Evolutionary conservation across 2,113 vertebrate genomes (phyloP), one percentile per base, ranked within the genome.

Genomic region (Mirza zaza): DNA sequence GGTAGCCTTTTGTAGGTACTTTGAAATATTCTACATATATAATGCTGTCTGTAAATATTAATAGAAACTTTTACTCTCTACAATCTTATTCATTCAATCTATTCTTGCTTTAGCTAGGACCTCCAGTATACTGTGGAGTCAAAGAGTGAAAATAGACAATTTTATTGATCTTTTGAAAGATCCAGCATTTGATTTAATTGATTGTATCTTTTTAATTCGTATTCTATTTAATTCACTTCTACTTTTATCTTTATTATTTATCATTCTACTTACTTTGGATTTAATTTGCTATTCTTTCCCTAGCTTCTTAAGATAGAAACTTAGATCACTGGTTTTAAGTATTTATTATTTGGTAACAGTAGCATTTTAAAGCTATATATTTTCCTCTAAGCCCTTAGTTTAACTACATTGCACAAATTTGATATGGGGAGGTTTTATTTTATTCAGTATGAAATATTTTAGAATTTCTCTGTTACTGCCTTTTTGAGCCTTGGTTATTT

Each of bases 121-220:
- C 5, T 59, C 36, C 55, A 79, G 59, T 48, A 12, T n/a, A 67
- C 75, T 67, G 23, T 61, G 75, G 34, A 42, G 29, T 89, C n/a
- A 76, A 52, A 50, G 48, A 76, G 12, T 29, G 6, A 73, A 29
- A 59, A 36, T 71, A 63, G 67, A 87, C 36, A 90, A 70, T 39
- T 68, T 45, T 90, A 39, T 32, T 76, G 23, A 77, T 42, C n/a
- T 97, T 92, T 94, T 63, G 23, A 76, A 73, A 94, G 42, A 61
- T 25, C 39, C 5, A 71, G 13, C 15, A 75, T 67, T 86, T 70
- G 39, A 21, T 42, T 87, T 65, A 85, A 71, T 73, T 67, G 48
- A 48, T 91, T 57, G 36, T 90, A 29, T 81, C 21, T 84, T 70
- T 11, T 25, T 73, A 89, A 61, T 61, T 45, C 42, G 15, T 82